phyloP scores from a whole-genome alignment of 2,797 vertebrate species.

The Diplodus puntazzo region DNA sequence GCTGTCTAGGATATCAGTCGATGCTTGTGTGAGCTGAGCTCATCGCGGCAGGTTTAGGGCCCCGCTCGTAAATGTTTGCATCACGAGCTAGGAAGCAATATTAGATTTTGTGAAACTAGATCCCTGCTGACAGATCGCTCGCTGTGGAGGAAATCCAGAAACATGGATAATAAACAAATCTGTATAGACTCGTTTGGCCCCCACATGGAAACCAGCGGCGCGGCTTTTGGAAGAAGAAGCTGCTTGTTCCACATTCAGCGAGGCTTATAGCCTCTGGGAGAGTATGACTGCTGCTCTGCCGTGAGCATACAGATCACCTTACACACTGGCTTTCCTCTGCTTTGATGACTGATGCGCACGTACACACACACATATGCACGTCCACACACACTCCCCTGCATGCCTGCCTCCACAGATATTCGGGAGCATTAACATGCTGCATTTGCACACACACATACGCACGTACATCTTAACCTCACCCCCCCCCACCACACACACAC shows the following conservation, averaged over 20 bases:
- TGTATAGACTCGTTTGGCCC: constrained; percentile 49
- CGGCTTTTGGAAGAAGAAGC: constrained; percentile 59
- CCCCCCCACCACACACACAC: constrained; percentile 44
- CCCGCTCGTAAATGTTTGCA: constrained; percentile 48
- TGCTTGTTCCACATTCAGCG: constrained; percentile 82
- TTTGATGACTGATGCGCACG: constrained; percentile 73
- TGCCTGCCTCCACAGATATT: constrained; percentile 48
- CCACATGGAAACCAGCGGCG: constrained; percentile 44
- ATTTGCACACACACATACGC: constrained; percentile 40
- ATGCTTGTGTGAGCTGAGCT: constrained; percentile 47
- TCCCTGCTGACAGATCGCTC: constrained; percentile 40
- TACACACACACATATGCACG: constrained; percentile 17
- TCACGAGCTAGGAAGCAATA: constrained; percentile 34
- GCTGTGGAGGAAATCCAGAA: constrained; percentile 54
- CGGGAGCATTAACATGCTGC: constrained; percentile 29
- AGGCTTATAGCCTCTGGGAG: constrained; percentile 83
- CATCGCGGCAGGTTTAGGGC: constrained; percentile 30
- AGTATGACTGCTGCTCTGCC: constrained; percentile 72
- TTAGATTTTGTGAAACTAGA: constrained; percentile 42
- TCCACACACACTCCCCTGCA: constrained; percentile 29
- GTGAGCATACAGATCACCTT: constrained; percentile 81
- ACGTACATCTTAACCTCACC: constrained; percentile 67
- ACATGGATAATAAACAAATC: constrained; percentile 56
- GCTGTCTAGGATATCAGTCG: constrained; percentile 62
- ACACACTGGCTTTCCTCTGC: constrained; percentile 76